Percentiles rank a stretch among this genome's conserved stretches.
Evolutionary conservation across 2,113 vertebrate genomes (phyloP).

Genomic region (Holacanthus passer): DNA sequence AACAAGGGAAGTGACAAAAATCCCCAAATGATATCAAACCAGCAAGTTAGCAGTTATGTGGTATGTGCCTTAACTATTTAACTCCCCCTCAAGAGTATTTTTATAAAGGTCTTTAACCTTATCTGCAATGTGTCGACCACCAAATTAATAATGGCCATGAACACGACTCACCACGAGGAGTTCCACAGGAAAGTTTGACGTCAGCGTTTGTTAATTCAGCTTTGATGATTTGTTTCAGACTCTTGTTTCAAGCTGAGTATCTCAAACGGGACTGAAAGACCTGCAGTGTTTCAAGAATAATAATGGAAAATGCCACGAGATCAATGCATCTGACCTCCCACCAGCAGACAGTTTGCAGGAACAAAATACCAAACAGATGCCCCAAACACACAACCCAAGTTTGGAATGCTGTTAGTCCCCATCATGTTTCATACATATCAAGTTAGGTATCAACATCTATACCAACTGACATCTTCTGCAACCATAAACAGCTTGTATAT

Average conservation of each 20-base stretch:
- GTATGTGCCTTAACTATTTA: too few species aligned
- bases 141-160: not conserved
- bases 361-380: slow-evolving; percentile 47
- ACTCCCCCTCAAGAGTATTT: not conserved
- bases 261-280: not conserved
- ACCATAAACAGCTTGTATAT: slow-evolving; percentile 72
- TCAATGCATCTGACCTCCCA: slow-evolving; percentile 2
- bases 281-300: slow-evolving; percentile 21
- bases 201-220: slow-evolving; percentile 20
- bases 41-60: too few species aligned
- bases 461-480: slow-evolving; percentile 65
- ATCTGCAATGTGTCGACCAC: not conserved
- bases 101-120: not conserved
- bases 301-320: slow-evolving; percentile 30
- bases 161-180: not conserved
- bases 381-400: slow-evolving; percentile 50
- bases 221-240: slow-evolving; percentile 28
- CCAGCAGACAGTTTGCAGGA: slow-evolving; percentile 1
- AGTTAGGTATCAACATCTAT: slow-evolving; percentile 60
- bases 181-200: slow-evolving; percentile 4
- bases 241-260: slow-evolving; percentile 1
- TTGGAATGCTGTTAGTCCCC: slow-evolving; percentile 59
- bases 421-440: slow-evolving; percentile 63
- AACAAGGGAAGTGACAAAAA: too few species aligned
- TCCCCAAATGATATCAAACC: too few species aligned